Percentiles rank a stretch among this genome's conserved stretches.
Evolutionary conservation across 2,797 vertebrate species (phyloP).

Genomic region (Miichthys miiuy): DNA sequence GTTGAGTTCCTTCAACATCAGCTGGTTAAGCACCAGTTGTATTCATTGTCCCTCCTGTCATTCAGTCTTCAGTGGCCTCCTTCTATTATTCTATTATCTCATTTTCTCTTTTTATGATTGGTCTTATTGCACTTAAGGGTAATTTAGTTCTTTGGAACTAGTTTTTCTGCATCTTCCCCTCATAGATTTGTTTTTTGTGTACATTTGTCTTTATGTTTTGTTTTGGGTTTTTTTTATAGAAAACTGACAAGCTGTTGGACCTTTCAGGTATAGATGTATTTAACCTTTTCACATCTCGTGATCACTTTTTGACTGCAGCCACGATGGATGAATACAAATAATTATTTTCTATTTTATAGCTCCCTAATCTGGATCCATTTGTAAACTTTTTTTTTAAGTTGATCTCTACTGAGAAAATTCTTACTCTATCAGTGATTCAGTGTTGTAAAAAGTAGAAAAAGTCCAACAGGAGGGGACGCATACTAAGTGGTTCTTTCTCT

Average conservation of each 20-base stretch:
- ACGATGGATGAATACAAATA: background rate
- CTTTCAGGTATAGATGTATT: background rate
- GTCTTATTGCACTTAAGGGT: background rate
- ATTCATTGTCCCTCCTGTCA: background rate
- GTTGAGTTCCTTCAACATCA: background rate
- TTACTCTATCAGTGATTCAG: background rate
- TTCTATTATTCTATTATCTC: background rate
- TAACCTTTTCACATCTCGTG: background rate
- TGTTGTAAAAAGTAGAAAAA: slow-evolving; percentile 16
- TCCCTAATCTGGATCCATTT: background rate
- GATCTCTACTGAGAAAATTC: background rate
- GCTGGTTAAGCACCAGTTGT: background rate
- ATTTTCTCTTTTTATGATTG: background rate
- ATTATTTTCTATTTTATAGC: background rate
- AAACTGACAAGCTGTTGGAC: background rate
- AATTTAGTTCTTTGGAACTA: background rate
- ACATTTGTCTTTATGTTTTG: background rate
- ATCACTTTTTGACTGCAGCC: background rate
- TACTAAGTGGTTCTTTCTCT: slow-evolving; percentile 1
- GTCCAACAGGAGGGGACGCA: slow-evolving; percentile 10
- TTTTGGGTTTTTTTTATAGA: background rate
- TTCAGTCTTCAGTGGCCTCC: background rate
- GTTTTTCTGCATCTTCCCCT: background rate
- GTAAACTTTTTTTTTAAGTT: background rate
- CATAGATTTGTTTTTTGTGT: background rate